Conservation (phyloP, 2,888 invertebrate species). For the Diarsia brunnea region DNA sequence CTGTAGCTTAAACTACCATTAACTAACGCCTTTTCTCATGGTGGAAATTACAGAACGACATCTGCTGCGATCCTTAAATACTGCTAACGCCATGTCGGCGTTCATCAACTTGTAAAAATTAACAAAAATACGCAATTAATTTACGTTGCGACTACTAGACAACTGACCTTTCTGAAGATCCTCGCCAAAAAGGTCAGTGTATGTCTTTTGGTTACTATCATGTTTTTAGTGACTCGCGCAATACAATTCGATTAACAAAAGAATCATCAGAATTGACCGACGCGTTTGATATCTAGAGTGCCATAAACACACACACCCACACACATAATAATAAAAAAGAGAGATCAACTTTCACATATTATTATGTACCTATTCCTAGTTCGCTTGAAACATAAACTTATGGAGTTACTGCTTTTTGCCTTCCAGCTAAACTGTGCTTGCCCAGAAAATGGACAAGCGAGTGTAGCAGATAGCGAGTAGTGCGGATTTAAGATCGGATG, state of each 20-base stretch:
- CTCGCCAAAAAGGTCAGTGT: not conserved
- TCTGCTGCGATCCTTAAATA: not conserved
- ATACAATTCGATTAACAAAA: too few relatives aligned
- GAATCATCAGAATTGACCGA: too few relatives aligned
- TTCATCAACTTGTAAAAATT: too few relatives aligned
- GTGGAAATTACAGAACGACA: not conserved
- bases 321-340: not conserved
- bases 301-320: too few relatives aligned
- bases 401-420: not conserved
- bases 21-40: not conserved
- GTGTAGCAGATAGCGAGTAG: constrained; percentile 30
- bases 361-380: not conserved
- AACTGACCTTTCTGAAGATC: not conserved
- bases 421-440: constrained; percentile 1
- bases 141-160: too few relatives aligned
- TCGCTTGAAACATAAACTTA: not conserved
- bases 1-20: not conserved
- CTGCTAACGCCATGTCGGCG: not conserved
- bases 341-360: not conserved
- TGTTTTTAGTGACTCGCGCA: too few relatives aligned
- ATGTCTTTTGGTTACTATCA: not conserved
- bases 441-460: constrained; percentile 17
- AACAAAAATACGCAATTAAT: too few relatives aligned
- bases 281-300: too few relatives aligned
- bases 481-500: constrained; percentile 17